Base-by-base conservation (phyloP, 2,888 invertebrate genomes). In the Crocallis elinguaria region DNA sequence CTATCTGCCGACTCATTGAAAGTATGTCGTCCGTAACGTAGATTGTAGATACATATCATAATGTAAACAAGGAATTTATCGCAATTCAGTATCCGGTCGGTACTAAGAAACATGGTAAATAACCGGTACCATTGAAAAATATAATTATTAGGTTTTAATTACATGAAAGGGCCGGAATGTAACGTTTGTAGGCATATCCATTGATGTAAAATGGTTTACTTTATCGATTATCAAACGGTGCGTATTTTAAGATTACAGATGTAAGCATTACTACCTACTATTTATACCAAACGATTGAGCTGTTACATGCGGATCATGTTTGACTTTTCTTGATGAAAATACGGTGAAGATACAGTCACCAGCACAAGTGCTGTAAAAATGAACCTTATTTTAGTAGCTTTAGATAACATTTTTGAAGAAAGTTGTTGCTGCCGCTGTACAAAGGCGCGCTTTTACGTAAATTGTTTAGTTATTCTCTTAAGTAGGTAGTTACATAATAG, bases 21-120 rank as follows among this genome's bases (percentile, higher is more conserved):
- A 77, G 67, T 68, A 65, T 70, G 66, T 71, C 67, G 62, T 69
- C 64, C 67, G 62, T 70, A 67, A 66, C 32, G n/a, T 19, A 29
- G 36, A 41, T 14, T 59, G 57, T 57, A 74, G 69, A 78, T 75
- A 66, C 60, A 52, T 62, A 73, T 73, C 71, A 73, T 71, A 77
- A 83, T 82, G 79, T 80, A 79, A 83, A 83, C 82, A 82, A 66
- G 71, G 65, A 75, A 73, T 82, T 82, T 81, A 82, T 82, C 74
- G 71, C 73, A 36, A 64, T 62, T 67, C 69, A 64, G 73, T 75
- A 78, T 79, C 76, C 78, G 76, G 79, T 78, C 76, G 71, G 75
- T 77, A 79, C 77, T 78, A 67, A 84, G 80, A 75, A 79, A 67
- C 69, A 75, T 76, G 79, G 63, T 50, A 71, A 72, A 58, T 60